Base-by-base conservation (phyloP, 2,888 invertebrate genomes). In the Xanthia togata region DNA sequence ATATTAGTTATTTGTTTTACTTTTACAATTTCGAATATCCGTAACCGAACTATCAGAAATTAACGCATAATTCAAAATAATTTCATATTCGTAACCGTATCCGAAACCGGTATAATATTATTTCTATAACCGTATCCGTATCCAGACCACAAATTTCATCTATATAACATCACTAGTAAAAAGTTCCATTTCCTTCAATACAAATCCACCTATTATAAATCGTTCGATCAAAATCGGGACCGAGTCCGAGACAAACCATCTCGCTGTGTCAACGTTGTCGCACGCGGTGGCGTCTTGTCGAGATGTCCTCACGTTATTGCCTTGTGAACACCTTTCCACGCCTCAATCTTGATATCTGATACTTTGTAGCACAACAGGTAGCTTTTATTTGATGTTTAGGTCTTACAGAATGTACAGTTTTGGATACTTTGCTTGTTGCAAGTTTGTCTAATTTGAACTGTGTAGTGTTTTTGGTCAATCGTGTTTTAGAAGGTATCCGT, bases 271-370 rank as follows among this genome's bases (percentile, higher is more conserved):
- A 35, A 57, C 59, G 53, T n/a, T 59, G 78, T 82, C 62, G 65
- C 73, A 81, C 64, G 69, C 38, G 80, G 75, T 8, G 35, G 31
- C 26, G 63, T 38, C 38, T 41, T 38, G n/a, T 38, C 72, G 75
- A 12, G 62, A 20, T 71, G 76, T 63, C 71, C 65, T 31, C n/a
- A 70, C 72, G 2, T 75, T 86, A 84, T 83, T 75, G 73, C 68
- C 70, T 78, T 70, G 84, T 77, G 82, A 79, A 67, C 79, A 76
- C 71, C 84, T 76, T 53, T 50, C 26, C 38, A 57, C 26, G n/a
- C n/a, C 41, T 73, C 70, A 47, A 85, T 75, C 70, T 73, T 73
- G 79, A 86, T 82, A 83, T 68, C 72, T 50, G 72, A 86, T 71
- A 73, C 70, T 80, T 74, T 73, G 35, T 41, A 44, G 50, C 35